phyloP scores from a whole-genome alignment of 2,797 vertebrate species.

The Chrosomus eos region DNA sequence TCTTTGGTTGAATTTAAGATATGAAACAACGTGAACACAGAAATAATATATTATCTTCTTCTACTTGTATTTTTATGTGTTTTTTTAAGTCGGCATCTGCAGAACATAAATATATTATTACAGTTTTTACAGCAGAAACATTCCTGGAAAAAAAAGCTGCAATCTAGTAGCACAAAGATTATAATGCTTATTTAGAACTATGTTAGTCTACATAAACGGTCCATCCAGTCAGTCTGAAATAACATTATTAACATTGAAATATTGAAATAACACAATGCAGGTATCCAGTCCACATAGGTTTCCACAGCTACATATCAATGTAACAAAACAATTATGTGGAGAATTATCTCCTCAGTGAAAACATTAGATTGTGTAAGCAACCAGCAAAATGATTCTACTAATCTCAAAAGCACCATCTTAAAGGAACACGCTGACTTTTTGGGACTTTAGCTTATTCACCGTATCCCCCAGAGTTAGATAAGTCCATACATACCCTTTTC shows the following conservation, averaged over 20 bases:
- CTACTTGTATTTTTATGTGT: not conserved
- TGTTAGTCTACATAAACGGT: not conserved
- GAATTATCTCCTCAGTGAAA: slow-evolving; percentile 3
- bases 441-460: too few species aligned
- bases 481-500: too few species aligned
- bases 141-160: not conserved
- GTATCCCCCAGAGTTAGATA: too few species aligned
- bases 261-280: not conserved
- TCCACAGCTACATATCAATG: not conserved
- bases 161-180: not conserved
- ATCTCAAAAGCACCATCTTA: slow-evolving; percentile 20
- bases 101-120: not conserved
- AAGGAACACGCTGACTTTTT: too few species aligned
- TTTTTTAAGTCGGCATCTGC: not conserved
- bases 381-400: not conserved
- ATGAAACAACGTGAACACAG: not conserved
- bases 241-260: not conserved
- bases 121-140: not conserved
- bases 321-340: not conserved
- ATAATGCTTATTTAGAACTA: not conserved
- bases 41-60: not conserved
- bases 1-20: not conserved
- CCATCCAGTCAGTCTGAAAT: not conserved
- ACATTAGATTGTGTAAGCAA: not conserved
- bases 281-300: not conserved